Evolutionary conservation across 2,113 vertebrate species (phyloP).

Genomic region (Aegithalos caudatus): DNA sequence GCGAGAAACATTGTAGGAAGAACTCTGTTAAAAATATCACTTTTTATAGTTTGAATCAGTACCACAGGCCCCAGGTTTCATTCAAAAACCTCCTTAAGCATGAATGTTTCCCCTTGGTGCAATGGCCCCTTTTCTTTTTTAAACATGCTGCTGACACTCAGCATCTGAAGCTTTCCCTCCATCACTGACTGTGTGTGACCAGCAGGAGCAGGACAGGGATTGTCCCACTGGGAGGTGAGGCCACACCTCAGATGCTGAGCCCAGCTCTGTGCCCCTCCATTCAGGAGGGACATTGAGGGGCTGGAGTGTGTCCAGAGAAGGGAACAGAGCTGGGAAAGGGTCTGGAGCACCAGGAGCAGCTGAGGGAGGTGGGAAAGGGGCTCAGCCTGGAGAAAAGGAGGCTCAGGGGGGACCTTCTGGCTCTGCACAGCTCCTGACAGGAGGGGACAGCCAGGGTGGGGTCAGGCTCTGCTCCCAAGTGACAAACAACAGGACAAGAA

Average conservation of each 20-base stretch:
- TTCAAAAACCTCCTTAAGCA: not conserved
- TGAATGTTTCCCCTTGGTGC: not conserved
- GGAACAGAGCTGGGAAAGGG: not conserved
- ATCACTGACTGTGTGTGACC: not conserved
- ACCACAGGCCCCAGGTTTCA: not conserved
- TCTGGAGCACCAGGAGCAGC: not conserved
- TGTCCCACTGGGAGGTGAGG: not conserved
- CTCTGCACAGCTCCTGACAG: not conserved
- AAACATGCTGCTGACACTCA: not conserved
- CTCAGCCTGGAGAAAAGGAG: not conserved
- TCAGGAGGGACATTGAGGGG: not conserved
- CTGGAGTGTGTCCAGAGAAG: fast-evolving
- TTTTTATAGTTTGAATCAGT: not conserved
- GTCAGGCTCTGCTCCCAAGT: not conserved
- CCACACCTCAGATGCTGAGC: fast-evolving
- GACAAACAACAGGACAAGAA: not conserved
- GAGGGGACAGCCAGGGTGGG: not conserved
- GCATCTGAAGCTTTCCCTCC: not conserved
- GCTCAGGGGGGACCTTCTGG: not conserved
- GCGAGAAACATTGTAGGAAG: not conserved
- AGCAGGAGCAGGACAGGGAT: not conserved
- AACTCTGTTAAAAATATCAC: not conserved
- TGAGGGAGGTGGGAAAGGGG: not conserved
- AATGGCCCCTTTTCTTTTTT: not conserved
- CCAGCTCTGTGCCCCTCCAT: not conserved